Conservation (phyloP, 2,888 invertebrate genomes). For the Noctua janthe region DNA sequence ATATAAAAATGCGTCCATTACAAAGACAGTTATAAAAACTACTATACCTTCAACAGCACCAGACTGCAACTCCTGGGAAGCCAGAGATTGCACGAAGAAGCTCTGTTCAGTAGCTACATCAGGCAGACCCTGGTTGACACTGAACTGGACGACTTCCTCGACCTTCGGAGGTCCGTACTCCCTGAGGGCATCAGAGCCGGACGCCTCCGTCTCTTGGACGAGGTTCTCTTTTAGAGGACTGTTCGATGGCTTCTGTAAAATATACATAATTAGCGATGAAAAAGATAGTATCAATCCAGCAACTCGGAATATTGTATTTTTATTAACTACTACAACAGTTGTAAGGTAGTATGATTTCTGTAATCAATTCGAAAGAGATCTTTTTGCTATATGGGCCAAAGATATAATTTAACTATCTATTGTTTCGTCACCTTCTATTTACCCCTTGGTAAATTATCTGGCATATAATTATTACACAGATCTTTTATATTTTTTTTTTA, state of each 20-base stretch:
- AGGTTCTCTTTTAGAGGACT: slow-evolving; percentile 84
- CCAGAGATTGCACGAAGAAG: slow-evolving; percentile 71
- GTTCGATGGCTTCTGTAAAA: slow-evolving; percentile 81
- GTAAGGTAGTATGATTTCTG: too few species aligned
- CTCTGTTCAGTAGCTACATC: slow-evolving; percentile 78
- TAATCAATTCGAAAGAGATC: too few species aligned
- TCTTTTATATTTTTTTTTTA: too few species aligned
- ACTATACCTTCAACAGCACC: slow-evolving; percentile 64
- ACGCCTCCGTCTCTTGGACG: slow-evolving; percentile 83
- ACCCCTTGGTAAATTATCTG: neutral
- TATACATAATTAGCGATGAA: neutral
- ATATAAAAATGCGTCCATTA: neutral
- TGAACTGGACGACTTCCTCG: slow-evolving; percentile 70
- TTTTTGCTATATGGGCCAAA: neutral
- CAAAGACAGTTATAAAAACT: neutral
- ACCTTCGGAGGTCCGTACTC: slow-evolving; percentile 88
- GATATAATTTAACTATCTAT: neutral
- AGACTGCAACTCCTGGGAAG: slow-evolving; percentile 60
- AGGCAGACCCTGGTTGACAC: slow-evolving; percentile 79
- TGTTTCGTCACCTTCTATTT: neutral
- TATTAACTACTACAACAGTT: neutral
- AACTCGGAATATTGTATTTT: neutral
- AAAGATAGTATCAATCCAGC: neutral
- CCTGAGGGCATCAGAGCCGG: slow-evolving; percentile 87
- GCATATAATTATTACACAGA: too few species aligned